phyloP scores from a whole-genome alignment of 2,113 vertebrate genomes.

The Bombycilla garrulus region DNA sequence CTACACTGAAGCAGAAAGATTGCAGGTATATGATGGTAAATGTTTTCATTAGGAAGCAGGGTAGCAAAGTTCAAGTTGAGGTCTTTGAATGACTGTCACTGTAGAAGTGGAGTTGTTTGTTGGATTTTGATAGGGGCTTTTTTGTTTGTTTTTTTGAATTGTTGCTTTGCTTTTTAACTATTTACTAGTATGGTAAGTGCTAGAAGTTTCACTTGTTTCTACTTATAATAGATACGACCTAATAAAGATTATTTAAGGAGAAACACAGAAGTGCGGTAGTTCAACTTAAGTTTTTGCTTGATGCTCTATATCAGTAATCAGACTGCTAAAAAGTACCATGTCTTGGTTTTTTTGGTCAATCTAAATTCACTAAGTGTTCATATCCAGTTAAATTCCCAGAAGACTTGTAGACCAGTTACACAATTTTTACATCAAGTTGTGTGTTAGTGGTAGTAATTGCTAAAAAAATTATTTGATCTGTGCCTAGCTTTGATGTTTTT shows the following conservation, averaged over 20 bases:
- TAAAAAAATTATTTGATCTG: neutral
- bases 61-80: neutral
- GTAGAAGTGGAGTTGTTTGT: neutral
- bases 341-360: neutral
- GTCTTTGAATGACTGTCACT: neutral
- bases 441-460: neutral
- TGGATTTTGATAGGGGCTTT: rapidly evolving
- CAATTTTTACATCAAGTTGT: neutral
- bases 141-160: neutral
- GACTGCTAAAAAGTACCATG: neutral
- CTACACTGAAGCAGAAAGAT: neutral
- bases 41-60: neutral
- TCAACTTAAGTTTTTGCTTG: neutral
- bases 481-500: neutral
- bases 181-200: neutral
- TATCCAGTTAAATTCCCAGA: neutral
- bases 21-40: neutral
- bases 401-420: neutral
- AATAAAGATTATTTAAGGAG: neutral
- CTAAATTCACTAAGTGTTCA: rapidly evolving
- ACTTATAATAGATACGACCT: neutral
- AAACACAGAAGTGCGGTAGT: neutral
- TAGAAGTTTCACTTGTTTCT: neutral
- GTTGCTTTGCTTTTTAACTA: neutral
- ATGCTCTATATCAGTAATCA: neutral